Evolutionary conservation across 1,140 invertebrate species (phyloP).

Genomic region (Euura saliciscinereae): DNA sequence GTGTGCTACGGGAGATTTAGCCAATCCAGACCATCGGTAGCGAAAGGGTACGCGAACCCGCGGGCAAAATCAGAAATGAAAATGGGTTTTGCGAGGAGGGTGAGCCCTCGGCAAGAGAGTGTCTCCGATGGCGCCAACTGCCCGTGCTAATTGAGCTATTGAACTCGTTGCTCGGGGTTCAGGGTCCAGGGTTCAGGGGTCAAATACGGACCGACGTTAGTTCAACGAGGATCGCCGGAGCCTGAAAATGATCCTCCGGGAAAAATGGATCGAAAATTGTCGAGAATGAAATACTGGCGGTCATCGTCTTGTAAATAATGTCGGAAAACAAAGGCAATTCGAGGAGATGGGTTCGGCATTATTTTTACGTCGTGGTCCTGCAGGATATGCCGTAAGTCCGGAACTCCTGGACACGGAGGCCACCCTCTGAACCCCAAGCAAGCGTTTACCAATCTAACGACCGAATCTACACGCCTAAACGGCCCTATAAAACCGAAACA

Average conservation of each 20-base stretch:
- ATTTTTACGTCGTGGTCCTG: not conserved
- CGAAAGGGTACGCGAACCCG: conserved; percentile 2
- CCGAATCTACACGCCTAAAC: conserved; percentile 52
- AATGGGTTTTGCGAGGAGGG: conserved; percentile 2
- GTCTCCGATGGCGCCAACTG: not conserved
- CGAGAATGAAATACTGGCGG: too few relatives aligned
- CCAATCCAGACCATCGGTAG: conserved; percentile 41
- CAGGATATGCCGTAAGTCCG: not conserved
- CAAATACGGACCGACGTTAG: too few relatives aligned
- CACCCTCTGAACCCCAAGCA: conserved; percentile 8
- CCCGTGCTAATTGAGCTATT: conserved; percentile 2
- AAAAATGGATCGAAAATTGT: too few relatives aligned
- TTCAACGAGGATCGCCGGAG: too few relatives aligned
- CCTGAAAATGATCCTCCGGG: too few relatives aligned
- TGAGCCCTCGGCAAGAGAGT: not conserved
- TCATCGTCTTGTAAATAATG: not conserved
- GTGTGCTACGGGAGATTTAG: conserved; percentile 56
- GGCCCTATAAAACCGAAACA: conserved; percentile 52
- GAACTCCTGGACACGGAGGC: not conserved
- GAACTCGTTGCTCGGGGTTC: not conserved
- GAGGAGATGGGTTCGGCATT: not conserved
- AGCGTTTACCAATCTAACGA: conserved; percentile 49
- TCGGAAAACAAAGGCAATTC: not conserved
- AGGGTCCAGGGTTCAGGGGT: too few relatives aligned
- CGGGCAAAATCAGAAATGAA: conserved; percentile 7